Conservation (phyloP, 2,888 invertebrate species). For the Abrostola tripartita region DNA sequence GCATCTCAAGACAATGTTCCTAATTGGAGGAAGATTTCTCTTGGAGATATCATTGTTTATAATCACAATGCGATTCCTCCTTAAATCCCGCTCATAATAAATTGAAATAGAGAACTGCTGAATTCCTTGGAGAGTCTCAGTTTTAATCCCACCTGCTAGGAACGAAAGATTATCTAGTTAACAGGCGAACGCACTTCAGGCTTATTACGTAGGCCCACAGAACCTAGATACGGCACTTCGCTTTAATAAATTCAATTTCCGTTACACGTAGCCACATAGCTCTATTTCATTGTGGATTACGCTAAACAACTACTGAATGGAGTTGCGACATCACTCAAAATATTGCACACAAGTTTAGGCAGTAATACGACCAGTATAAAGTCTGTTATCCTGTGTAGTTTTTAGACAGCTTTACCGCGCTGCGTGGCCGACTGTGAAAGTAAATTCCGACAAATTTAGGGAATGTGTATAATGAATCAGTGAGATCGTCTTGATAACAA, state of each 20-base stretch:
- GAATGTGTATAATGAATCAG: constrained; percentile 55
- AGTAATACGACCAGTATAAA: constrained; percentile 4
- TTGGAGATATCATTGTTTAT: too few relatives aligned
- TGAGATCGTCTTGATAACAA: constrained; percentile 51
- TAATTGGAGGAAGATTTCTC: too few relatives aligned
- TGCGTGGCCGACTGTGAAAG: constrained; percentile 53
- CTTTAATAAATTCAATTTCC: constrained; percentile 70
- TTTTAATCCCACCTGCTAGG: constrained; percentile 27
- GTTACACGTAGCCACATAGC: constrained; percentile 56
- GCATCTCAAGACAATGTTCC: too few relatives aligned
- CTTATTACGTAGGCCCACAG: constrained; percentile 41
- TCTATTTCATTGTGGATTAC: constrained; percentile 63
- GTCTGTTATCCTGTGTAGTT: constrained; percentile 17
- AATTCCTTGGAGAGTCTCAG: not conserved
- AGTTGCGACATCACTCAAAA: constrained; percentile 44
- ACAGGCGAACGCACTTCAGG: constrained; percentile 41
- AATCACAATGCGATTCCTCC: too few relatives aligned
- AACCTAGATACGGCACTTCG: constrained; percentile 45
- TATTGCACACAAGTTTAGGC: constrained; percentile 22
- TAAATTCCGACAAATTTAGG: constrained; percentile 56
- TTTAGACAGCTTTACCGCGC: constrained; percentile 25
- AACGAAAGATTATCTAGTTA: constrained; percentile 36
- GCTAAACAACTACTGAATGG: constrained; percentile 56
- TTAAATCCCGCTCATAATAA: too few relatives aligned
- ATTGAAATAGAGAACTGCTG: not conserved